phyloP scores from a whole-genome alignment of 1,140 invertebrate species.

The Heliconius congener region DNA sequence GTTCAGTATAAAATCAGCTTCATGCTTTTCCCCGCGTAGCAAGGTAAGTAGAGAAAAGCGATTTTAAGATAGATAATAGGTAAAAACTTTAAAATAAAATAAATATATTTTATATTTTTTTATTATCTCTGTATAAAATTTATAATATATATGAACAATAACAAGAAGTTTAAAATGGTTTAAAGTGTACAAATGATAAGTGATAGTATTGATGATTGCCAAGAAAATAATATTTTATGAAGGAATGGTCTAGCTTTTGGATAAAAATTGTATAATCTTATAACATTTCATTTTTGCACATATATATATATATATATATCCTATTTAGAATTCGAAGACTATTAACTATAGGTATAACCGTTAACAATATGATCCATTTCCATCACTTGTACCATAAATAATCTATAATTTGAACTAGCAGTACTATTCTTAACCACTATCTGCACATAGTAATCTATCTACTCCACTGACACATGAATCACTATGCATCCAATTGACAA shows the following conservation, averaged over 20 bases:
- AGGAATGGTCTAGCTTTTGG: background rate
- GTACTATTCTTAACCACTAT: background rate
- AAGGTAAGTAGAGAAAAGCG: too few species aligned
- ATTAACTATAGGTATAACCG: background rate
- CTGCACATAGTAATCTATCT: background rate
- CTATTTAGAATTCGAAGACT: background rate
- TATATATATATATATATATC: background rate
- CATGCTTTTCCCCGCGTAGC: too few species aligned
- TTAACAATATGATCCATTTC: background rate
- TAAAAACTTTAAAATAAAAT: background rate
- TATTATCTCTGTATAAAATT: constrained; percentile 45
- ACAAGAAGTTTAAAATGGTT: constrained; percentile 29
- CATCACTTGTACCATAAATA: background rate
- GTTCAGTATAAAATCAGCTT: too few species aligned
- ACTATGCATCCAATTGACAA: constrained; percentile 1
- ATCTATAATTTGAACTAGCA: constrained; percentile 9
- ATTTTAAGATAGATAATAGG: background rate
- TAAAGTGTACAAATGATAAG: background rate
- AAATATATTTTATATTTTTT: background rate
- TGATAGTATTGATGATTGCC: background rate
- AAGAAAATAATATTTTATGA: background rate
- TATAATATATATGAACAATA: constrained; percentile 40
- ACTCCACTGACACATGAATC: background rate
- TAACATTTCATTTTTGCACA: background rate
- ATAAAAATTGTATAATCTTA: background rate